Base-by-base conservation (phyloP, 2,888 invertebrate species). In the Crossocerus cetratus region DNA sequence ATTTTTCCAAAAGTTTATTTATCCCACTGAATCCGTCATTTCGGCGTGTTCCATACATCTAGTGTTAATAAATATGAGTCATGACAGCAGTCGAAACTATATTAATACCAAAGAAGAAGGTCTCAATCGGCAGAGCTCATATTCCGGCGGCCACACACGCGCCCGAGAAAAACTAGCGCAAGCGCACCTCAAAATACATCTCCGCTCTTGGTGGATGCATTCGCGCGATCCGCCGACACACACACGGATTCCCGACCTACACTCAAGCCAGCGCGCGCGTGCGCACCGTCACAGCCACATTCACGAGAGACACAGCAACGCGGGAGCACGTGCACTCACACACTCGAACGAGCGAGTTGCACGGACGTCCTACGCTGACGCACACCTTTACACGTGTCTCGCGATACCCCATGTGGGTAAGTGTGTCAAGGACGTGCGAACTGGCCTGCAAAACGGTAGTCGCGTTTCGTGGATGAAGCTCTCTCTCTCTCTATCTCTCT, bases 351-450 rank as follows among this genome's bases (percentile, higher is more conserved):
- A 18, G 2, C 54, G 49, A n/a, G 11, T 2, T 56, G 54, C 62
- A 43, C 43, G 42, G 68, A 56, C 69, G 49, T 49, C 49, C 49
- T 58, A 64, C 60, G 58, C 54, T 21, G 62, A 60, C 59, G 53
- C 61, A 61, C 71, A 80, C 69, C 77, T 72, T 60, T 69, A 65
- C 69, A 71, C 73, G 70, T 72, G 68, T 82, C 78, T 76, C 82
- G 81, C 73, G 84, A 84, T 85, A 83, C 84, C 84, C 87, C 86
- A 90, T 90, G 88, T 89, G 86, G 89, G 89, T 89, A 90, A 90
- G 84, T 86, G 87, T 91, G 91, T 90, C 90, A 90, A 90, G 91
- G 91, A 87, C 90, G 87, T 89, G 90, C 88, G 90, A 90, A 89
- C 88, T 89, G 85, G 89, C 87, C 86, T 87, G 86, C 87, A 86